Conservation (phyloP, 2,888 invertebrate genomes). For the Microchrysa polita region DNA sequence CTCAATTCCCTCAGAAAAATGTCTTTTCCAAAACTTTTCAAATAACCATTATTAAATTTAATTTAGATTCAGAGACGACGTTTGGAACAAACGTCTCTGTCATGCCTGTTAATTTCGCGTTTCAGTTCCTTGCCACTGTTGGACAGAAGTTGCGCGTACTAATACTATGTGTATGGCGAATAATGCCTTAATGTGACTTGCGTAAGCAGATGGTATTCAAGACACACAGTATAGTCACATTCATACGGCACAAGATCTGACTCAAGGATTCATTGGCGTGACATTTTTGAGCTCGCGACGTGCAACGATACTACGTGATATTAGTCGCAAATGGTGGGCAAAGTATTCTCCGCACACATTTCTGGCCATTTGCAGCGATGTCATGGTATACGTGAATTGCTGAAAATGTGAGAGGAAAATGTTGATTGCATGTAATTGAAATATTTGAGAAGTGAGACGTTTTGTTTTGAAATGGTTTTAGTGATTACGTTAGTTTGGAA, state of each 20-base stretch:
- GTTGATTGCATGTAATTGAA: constrained; percentile 12
- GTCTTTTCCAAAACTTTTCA: constrained; percentile 13
- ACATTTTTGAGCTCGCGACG: not conserved
- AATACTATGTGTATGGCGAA: not conserved
- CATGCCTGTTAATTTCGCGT: constrained; percentile 26
- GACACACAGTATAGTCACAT: not conserved
- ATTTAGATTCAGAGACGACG: not conserved
- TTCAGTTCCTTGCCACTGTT: not conserved
- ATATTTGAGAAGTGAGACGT: not conserved
- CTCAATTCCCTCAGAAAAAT: constrained; percentile 1
- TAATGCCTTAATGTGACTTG: not conserved
- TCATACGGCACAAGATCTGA: not conserved
- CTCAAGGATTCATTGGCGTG: not conserved
- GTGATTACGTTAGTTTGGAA: too few relatives aligned
- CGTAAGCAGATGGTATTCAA: not conserved
- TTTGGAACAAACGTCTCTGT: not conserved
- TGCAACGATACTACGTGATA: constrained; percentile 10
- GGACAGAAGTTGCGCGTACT: not conserved
- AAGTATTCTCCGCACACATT: too few relatives aligned
- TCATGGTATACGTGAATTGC: too few relatives aligned
- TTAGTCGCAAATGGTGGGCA: too few relatives aligned
- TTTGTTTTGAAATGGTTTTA: not conserved
- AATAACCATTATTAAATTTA: constrained; percentile 31
- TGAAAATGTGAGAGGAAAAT: not conserved
- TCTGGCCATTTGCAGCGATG: too few relatives aligned